These are phyloP conservation scores for Adela reaumurella DNA, from an alignment of 2,888 invertebrate genomes.

Conservation along the genomic window DNA sequence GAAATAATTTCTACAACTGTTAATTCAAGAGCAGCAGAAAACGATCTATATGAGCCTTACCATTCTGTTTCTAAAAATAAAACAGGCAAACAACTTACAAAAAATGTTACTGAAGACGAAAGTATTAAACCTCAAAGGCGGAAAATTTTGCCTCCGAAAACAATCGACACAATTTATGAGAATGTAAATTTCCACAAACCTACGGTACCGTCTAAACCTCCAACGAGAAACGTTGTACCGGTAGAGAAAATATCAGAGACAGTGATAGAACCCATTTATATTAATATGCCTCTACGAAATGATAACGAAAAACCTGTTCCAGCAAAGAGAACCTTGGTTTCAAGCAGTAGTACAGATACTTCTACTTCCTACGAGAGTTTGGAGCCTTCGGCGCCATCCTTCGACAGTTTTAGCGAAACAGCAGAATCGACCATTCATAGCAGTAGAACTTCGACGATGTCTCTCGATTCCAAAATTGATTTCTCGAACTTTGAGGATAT, in stretches of 20 bases:
- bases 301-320: too few relatives aligned
- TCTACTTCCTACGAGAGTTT: conserved; percentile 9
- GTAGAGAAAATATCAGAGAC: neutral
- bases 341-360: conserved; percentile 15
- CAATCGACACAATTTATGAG: conserved; percentile 32
- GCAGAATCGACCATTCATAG: conserved; percentile 3
- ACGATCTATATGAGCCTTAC: neutral
- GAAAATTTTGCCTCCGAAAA: conserved; percentile 4
- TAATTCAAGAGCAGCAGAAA: neutral
- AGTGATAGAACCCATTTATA: too few relatives aligned
- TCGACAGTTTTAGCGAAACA: neutral
- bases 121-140: neutral
- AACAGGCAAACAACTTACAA: too few relatives aligned
- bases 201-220: conserved; percentile 23
- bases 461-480: conserved; percentile 43
- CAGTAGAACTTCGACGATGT: conserved; percentile 36
- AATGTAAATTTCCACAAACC: conserved; percentile 23
- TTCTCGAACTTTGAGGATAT: conserved; percentile 48
- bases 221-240: conserved; percentile 22
- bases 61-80: conserved; percentile 24
- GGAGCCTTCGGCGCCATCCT: conserved; percentile 5
- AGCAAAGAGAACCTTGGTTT: conserved; percentile 16
- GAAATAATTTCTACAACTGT: neutral
- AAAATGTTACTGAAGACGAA: too few relatives aligned
- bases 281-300: neutral